These are phyloP conservation scores for Hippoglossus hippoglossus DNA, from an alignment of 2,797 vertebrate species.

Conservation along the genomic window DNA sequence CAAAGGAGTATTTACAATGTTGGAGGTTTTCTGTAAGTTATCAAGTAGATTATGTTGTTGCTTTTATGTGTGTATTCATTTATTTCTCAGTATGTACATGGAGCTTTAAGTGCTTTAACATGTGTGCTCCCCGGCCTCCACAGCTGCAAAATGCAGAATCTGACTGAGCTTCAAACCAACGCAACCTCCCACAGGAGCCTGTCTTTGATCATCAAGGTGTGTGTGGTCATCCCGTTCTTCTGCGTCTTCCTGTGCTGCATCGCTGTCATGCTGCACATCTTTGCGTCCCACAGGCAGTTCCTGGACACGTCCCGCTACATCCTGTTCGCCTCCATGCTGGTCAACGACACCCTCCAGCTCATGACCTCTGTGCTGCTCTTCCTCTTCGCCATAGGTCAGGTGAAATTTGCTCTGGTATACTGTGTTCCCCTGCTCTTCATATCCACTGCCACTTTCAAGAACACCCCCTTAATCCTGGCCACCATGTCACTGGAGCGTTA, in stretches of 20 bases:
- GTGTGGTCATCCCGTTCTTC: conserved; percentile 77
- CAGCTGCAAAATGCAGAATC: conserved; percentile 74
- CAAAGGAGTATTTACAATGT: too few relatives aligned
- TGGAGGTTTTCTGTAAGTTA: too few relatives aligned
- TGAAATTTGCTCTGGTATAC: conserved; percentile 67
- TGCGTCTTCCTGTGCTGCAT: conserved; percentile 79
- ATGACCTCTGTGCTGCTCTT: conserved; percentile 78
- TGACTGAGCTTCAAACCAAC: conserved; percentile 65
- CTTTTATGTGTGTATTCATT: neutral
- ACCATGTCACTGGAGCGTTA: conserved; percentile 87
- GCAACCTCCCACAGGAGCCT: conserved; percentile 53
- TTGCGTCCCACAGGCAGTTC: conserved; percentile 79
- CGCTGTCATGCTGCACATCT: conserved; percentile 78
- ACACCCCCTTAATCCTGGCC: conserved; percentile 82
- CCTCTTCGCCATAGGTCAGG: conserved; percentile 60
- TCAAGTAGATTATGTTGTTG: neutral
- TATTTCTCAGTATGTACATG: neutral
- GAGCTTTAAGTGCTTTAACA: conserved; percentile 10
- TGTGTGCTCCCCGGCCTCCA: conserved; percentile 12
- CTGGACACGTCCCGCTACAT: conserved; percentile 82
- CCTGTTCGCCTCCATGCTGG: conserved; percentile 83
- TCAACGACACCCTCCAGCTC: conserved; percentile 83
- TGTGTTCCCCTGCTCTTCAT: conserved; percentile 78
- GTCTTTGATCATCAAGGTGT: conserved; percentile 78
- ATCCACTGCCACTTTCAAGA: conserved; percentile 74